Base-by-base conservation (phyloP, 2,113 vertebrate genomes). In the Protobothrops flavoviridis region DNA sequence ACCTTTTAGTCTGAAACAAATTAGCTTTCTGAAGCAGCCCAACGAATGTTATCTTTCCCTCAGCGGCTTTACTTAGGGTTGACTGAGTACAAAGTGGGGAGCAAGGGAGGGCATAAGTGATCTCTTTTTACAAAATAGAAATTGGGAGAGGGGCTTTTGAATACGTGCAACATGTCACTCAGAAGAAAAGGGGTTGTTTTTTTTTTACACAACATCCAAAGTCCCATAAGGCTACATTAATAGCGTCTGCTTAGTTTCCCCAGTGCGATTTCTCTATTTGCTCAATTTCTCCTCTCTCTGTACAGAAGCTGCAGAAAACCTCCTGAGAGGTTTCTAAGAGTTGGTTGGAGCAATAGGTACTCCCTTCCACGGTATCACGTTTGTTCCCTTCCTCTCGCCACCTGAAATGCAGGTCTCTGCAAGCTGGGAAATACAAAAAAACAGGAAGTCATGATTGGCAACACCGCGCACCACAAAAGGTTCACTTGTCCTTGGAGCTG, bases 341-440 rank as follows among this genome's bases (percentile, higher is more conserved):
- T 74, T 87, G 90, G n/a, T 10, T 24, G 29, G 89, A 90, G 11
- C 74, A 90, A 9, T 64, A 53, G 89, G 89, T 69, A 4, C 5
- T 26, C 8, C 26, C 81, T 87, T 86, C 56, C 52, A 45, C 26
- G 17, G 33, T 39, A 93, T 61, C 81, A 87, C 8, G 56, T 43
- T 93, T 50, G 24, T 33, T 59, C n/a, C 48, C 90, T 93, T 85
- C 48, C 48, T 24, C 48, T 90, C 45, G 3, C 74, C 53, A 93
- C 92, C 92, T 93, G 89, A 93, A 90, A 57, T 90, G 43, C 92
- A 85, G 55, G 92, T 90, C 88, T 59, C 88, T 59, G 39, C 24
- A 55, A 93, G 23, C 74, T 57, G 23, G n/a, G 74, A 85, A 85
- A 61, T 45, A 59, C 0, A 59, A 59, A n/a, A 29, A 85, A 57